These are phyloP conservation scores for Pyralis farinalis DNA, from an alignment of 2,888 invertebrate genomes.

Conservation along the genomic window DNA sequence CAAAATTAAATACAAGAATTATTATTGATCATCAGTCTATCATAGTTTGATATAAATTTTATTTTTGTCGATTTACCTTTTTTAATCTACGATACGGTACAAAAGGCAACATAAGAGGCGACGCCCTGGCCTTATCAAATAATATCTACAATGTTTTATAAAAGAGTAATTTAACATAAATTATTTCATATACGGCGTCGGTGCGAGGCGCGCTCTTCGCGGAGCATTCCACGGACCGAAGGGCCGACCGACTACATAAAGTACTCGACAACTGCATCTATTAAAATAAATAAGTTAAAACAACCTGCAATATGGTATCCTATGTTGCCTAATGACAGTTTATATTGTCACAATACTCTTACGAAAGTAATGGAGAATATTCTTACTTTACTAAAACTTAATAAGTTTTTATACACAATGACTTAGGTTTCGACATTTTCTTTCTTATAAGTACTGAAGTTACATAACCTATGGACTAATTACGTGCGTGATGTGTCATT, in stretches of 20 bases:
- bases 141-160: slow-evolving; percentile 63
- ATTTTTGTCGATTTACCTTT: slow-evolving; percentile 76
- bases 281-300: slow-evolving; percentile 75
- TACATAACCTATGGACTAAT: slow-evolving; percentile 70
- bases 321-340: slow-evolving; percentile 68
- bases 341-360: slow-evolving; percentile 74
- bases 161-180: slow-evolving; percentile 65
- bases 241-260: slow-evolving; percentile 31
- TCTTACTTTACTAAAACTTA: slow-evolving; percentile 74
- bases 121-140: slow-evolving; percentile 50
- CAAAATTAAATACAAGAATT: slow-evolving; percentile 78
- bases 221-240: slow-evolving; percentile 34
- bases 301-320: slow-evolving; percentile 52
- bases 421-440: slow-evolving; percentile 81
- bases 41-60: slow-evolving; percentile 76
- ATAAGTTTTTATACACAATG: slow-evolving; percentile 77
- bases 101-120: slow-evolving; percentile 72
- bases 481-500: slow-evolving; percentile 60
- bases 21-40: slow-evolving; percentile 80
- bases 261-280: slow-evolving; percentile 41
- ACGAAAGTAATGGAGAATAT: slow-evolving; percentile 75
- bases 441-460: slow-evolving; percentile 78
- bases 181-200: slow-evolving; percentile 50
- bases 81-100: slow-evolving; percentile 58
- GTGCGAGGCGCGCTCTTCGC: slow-evolving; percentile 26